These are phyloP conservation scores for Rhipidura dahli DNA, from an alignment of 2,113 vertebrate genomes.

Conservation along the genomic window DNA sequence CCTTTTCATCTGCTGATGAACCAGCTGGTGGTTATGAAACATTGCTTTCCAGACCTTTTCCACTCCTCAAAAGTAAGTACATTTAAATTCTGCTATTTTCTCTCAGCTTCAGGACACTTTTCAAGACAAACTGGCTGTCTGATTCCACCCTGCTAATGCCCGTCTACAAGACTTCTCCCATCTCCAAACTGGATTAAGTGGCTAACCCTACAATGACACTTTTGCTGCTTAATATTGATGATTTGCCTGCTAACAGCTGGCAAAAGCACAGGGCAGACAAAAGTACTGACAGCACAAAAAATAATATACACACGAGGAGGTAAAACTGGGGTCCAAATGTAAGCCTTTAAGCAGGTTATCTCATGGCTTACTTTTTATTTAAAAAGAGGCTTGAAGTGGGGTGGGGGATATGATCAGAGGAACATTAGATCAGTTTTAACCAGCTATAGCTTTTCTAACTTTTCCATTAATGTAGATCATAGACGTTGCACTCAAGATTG, in stretches of 20 bases:
- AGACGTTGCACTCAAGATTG: background rate
- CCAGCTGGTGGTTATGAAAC: background rate
- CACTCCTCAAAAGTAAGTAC: background rate
- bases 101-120: background rate
- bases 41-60: background rate
- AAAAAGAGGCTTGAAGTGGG: background rate
- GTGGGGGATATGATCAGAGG: background rate
- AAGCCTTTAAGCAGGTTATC: background rate
- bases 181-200: background rate
- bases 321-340: background rate
- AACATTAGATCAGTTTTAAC: background rate
- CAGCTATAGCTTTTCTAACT: background rate
- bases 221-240: background rate
- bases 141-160: background rate
- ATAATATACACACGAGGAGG: background rate
- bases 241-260: background rate
- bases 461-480: background rate
- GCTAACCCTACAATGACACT: background rate
- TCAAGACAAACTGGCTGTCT: background rate
- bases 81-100: background rate
- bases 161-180: background rate
- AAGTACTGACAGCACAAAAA: background rate
- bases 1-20: background rate
- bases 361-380: background rate
- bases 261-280: background rate